These are phyloP conservation scores for Syngnathus typhle DNA, from an alignment of 2,113 vertebrate genomes.

Conservation along the genomic window DNA sequence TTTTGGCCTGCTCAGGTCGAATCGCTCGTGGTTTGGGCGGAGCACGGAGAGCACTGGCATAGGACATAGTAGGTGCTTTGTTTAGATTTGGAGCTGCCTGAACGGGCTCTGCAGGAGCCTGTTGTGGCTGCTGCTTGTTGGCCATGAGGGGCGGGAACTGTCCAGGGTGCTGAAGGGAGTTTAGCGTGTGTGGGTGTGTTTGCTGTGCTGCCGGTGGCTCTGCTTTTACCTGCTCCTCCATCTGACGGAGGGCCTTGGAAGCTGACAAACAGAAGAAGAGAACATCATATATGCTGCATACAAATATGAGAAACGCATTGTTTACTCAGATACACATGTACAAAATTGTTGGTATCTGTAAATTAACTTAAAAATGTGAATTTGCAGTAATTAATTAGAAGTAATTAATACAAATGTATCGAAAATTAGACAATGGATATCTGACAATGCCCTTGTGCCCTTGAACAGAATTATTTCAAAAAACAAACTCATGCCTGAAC, in stretches of 20 bases:
- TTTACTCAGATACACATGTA: no score
- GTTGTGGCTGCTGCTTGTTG: constrained; percentile 62
- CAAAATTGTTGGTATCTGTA: no score
- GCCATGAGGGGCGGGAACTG: constrained; percentile 97
- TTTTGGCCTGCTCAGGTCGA: constrained; percentile 91
- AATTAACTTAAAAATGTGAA: no score
- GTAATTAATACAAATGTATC: no score
- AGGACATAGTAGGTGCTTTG: constrained; percentile 94
- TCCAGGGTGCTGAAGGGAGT: constrained; percentile 87
- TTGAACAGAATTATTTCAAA: no score
- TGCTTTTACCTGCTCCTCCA: constrained; percentile 82
- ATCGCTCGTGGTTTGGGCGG: constrained; percentile 88
- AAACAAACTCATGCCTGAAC: no score
- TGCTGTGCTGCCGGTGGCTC: constrained; percentile 71
- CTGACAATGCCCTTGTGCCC: no score
- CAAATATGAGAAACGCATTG: no score
- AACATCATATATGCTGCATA: neutral
- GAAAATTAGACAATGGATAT: no score
- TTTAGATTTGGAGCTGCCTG: constrained; percentile 65
- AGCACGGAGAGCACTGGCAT: constrained; percentile 92
- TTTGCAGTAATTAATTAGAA: no score
- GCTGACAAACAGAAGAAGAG: constrained; percentile 56
- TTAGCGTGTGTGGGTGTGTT: constrained; percentile 78
- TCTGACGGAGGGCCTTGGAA: constrained; percentile 79
- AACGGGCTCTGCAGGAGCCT: constrained; percentile 71